Percentiles rank a stretch among this genome's conserved stretches.
phyloP scores from a whole-genome alignment of 2,113 vertebrate species.

The Danio rerio region GRCz12tu NC_133188.1:43877501-43878000 shows the following conservation, averaged over 20 bases:
- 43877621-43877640: too few relatives aligned
- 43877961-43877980: slow-evolving; percentile 53
- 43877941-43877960: slow-evolving; percentile 48
- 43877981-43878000: slow-evolving; percentile 55
- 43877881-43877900: slow-evolving; percentile 71
- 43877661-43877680: too few relatives aligned
- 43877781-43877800: not conserved
- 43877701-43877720: too few relatives aligned
- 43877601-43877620: too few relatives aligned
- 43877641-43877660: too few relatives aligned
- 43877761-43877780: not conserved
- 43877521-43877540: too few relatives aligned
- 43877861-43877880: slow-evolving; percentile 42
- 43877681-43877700: too few relatives aligned
- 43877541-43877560: too few relatives aligned
- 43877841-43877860: slow-evolving; percentile 41
- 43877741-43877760: not conserved
- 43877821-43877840: slow-evolving; percentile 47
- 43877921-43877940: slow-evolving; percentile 64
- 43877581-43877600: too few relatives aligned
- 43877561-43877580: too few relatives aligned
- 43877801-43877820: slow-evolving; percentile 50
- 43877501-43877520: too few relatives aligned
- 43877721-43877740: too few relatives aligned
- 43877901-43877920: slow-evolving; percentile 76